Evolutionary conservation across 2,797 vertebrate species (phyloP), one percentile per base, ranked within the genome.

Genomic region (Stomatorhinus walkeri): DNA sequence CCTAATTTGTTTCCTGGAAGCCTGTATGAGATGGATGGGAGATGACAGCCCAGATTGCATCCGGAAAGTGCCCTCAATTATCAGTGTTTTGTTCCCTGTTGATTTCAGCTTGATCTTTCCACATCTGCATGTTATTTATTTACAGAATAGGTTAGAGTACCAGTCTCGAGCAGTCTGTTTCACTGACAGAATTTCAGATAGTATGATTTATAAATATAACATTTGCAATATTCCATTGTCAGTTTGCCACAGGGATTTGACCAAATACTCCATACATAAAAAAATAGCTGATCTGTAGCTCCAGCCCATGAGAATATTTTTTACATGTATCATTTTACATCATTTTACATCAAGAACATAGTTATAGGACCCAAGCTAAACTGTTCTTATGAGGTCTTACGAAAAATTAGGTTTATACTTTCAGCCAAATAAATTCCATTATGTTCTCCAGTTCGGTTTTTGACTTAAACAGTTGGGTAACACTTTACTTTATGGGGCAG

Each of bases 1-100:
- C 76, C 54, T 61, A 56, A 88, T 88, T 72, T 48, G 52, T 84
- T 88, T 84, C 88, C 88, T 88, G 79, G 79, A 88, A 88, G 76
- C 76, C 52, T 14, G 36, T 59, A 59, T 22, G 36, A 28, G 72
- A 61, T 76, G 46, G 76, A 83, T 84, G 88, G 6, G 88, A 84
- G 28, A n/a, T 48, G 88, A 84, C 88, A 84, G 88, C 36, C n/a
- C 19, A 36, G 88, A 88, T 79, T 52, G 79, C 76, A 59, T 84
- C 76, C 22, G 76, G 51, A 54, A 61, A 46, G 32, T 12, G 48
- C 72, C 76, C 79, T 56, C 32, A 61, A 59, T 54, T 76, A 36
- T 12, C 88, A 24, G 10, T 79, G 7, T 84, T 49, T 48, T 81
- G 85, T 79, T 81, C 40, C 14, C 9, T 46, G 76, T 84, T 88